A percentile compares a stretch with the other conserved stretches of the same genome.
phyloP scores from a whole-genome alignment of 2,113 vertebrate genomes.

The Gymnocephalus cernua region DNA sequence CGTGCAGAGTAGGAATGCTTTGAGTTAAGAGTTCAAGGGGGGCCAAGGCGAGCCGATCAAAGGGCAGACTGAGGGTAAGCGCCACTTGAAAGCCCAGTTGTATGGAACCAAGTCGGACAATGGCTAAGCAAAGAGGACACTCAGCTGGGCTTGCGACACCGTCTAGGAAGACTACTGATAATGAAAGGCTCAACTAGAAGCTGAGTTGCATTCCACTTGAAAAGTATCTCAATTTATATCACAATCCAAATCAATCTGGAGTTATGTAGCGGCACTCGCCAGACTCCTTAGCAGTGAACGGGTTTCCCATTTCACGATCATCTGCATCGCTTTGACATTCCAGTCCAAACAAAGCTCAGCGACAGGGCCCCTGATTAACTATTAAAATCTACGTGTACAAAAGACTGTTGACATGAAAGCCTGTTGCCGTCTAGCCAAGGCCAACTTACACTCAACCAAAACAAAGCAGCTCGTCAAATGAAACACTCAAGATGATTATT shows the following conservation, averaged over 20 bases:
- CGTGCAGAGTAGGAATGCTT: slow-evolving; percentile 23
- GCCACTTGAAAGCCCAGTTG: slow-evolving; percentile 47
- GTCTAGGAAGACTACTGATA: background rate
- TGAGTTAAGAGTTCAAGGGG: slow-evolving; percentile 40
- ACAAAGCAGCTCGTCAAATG: slow-evolving; percentile 62
- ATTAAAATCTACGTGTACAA: slow-evolving; percentile 66
- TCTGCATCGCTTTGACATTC: slow-evolving; percentile 31
- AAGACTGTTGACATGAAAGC: slow-evolving; percentile 52
- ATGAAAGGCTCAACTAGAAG: background rate
- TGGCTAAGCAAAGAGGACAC: slow-evolving; percentile 8
- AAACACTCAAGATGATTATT: slow-evolving; percentile 63
- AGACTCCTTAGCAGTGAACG: background rate
- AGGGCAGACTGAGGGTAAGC: slow-evolving; percentile 47
- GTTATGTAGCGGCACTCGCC: background rate
- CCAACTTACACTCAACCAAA: slow-evolving; percentile 45
- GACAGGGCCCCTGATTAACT: slow-evolving; percentile 71
- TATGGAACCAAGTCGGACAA: slow-evolving; percentile 23
- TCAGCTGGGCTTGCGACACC: background rate
- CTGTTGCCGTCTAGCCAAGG: slow-evolving; percentile 38
- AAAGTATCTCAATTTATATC: background rate
- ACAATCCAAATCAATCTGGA: background rate
- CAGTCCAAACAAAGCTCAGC: slow-evolving; percentile 56
- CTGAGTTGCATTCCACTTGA: background rate
- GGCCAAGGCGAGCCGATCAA: slow-evolving; percentile 55
- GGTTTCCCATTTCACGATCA: background rate